Base-by-base conservation (phyloP, 2,113 vertebrate genomes). In the Nesospiza acunhae region DNA sequence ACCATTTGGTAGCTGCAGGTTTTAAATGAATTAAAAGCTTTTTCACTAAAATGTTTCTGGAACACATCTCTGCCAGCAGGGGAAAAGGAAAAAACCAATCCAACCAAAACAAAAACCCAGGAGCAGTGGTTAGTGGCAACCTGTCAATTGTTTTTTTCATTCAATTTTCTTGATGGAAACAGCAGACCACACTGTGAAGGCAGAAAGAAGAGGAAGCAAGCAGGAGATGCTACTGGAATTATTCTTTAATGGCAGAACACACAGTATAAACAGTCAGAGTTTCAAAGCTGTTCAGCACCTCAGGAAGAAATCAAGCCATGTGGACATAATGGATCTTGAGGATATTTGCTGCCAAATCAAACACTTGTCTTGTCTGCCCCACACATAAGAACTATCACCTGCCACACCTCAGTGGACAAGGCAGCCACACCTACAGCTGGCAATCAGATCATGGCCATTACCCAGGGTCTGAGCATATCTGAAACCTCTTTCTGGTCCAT, bases 21-120 rank as follows among this genome's bases (percentile, higher is more conserved):
- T 96, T 95, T 93, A 97, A 97, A 95, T 70, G 70, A 96, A 97
- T 94, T 96, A 95, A 95, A 96, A 90, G 79, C 79, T 95, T 95
- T 95, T 89, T 84, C 76, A 92, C 84, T 89, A 93, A 97, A 95
- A 94, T 70, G 87, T 77, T 96, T 94, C 95, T 94, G 69, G 75
- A 97, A 84, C 35, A 73, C 62, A 59, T 70, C 49, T 86, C 35
- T 88, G 81, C 68, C 67, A 95, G 59, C 10, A 93, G 20, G 30
- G 49, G 18, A 62, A 72, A 78, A 87, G 70, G 18, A 74, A 56
- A 42, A 18, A 69, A 10, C 9, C 46, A 69, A 6, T 20, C 9
- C 55, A 67, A 82, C 16, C 30, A 63, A 79, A 87, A 70, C 47
- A 85, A 82, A 82, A 82, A 9, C 6, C 33, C 75, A 94, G 91